Evolutionary conservation across 2,888 invertebrate genomes (phyloP).

Genomic region (Drosophila atripex): DNA sequence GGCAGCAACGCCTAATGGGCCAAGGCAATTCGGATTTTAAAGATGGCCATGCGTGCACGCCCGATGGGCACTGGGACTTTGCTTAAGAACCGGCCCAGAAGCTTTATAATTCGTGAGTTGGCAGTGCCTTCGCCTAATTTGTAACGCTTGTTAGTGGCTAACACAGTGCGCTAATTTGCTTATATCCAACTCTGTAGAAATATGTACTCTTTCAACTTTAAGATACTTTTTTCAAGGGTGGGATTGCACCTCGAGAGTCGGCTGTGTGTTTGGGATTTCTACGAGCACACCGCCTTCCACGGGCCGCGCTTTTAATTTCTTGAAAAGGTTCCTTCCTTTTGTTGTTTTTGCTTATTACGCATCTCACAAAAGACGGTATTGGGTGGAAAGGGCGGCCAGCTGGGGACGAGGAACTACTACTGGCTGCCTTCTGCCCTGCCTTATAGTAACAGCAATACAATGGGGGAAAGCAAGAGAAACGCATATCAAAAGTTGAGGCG

Average conservation of each 20-base stretch:
- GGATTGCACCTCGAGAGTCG: constrained; percentile 10
- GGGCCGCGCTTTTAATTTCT: constrained; percentile 71
- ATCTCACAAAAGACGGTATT: constrained; percentile 39
- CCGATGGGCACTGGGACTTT: constrained; percentile 62
- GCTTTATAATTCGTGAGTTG: constrained; percentile 18
- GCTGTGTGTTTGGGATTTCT: constrained; percentile 21
- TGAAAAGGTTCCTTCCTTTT: constrained; percentile 64
- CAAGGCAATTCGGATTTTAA: constrained; percentile 63
- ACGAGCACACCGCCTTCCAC: neutral
- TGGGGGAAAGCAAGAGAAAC: constrained; percentile 47
- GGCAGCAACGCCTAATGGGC: constrained; percentile 51
- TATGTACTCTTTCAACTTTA: no score
- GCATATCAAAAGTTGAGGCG: constrained; percentile 47
- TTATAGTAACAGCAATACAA: constrained; percentile 77
- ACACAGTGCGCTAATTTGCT: no score
- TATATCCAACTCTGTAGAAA: no score
- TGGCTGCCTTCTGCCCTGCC: constrained; percentile 22
- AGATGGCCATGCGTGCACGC: constrained; percentile 75
- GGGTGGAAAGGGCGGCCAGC: constrained; percentile 14
- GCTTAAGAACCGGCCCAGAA: constrained; percentile 15
- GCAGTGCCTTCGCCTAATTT: constrained; percentile 24
- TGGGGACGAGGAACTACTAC: constrained; percentile 12
- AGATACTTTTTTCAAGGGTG: no score
- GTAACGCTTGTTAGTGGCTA: neutral
- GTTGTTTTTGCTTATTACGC: constrained; percentile 58